A percentile compares a stretch with the other conserved stretches of the same genome.
These are phyloP conservation scores for Drosophila leontia DNA, from an alignment of 1,140 invertebrate genomes.

Conservation along the genomic window DNA sequence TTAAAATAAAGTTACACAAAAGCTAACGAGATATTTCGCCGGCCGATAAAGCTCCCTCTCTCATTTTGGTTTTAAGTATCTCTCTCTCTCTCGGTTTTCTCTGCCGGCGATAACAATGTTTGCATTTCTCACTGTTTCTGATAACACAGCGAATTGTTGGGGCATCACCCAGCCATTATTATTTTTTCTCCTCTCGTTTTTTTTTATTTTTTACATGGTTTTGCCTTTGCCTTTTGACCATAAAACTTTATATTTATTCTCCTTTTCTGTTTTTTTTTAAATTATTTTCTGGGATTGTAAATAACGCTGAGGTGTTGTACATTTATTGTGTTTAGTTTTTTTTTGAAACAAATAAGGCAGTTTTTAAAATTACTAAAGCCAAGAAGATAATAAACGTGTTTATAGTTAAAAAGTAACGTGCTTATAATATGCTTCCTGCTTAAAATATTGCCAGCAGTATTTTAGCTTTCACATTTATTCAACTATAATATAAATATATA, in stretches of 20 bases:
- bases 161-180: constrained; percentile 12
- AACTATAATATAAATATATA: background rate
- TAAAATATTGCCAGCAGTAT: background rate
- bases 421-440: background rate
- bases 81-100: background rate
- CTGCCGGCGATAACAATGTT: constrained; percentile 47
- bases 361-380: background rate
- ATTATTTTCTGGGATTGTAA: constrained; percentile 8
- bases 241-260: constrained; percentile 40
- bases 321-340: background rate
- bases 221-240: constrained; percentile 3
- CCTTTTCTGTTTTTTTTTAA: background rate
- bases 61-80: constrained; percentile 1
- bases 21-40: constrained; percentile 19
- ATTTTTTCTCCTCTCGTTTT: background rate
- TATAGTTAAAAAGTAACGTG: background rate
- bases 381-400: background rate
- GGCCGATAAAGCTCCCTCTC: constrained; percentile 14
- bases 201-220: constrained; percentile 11
- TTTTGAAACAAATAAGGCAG: background rate
- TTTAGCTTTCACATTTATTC: background rate
- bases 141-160: constrained; percentile 24
- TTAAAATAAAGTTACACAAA: constrained; percentile 32
- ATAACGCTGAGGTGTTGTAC: constrained; percentile 15
- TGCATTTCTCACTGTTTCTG: constrained; percentile 34